Evolutionary conservation across 2,888 invertebrate species (phyloP), one percentile per base, ranked within the genome.

Genomic region (Seladonia tumulorum): DNA sequence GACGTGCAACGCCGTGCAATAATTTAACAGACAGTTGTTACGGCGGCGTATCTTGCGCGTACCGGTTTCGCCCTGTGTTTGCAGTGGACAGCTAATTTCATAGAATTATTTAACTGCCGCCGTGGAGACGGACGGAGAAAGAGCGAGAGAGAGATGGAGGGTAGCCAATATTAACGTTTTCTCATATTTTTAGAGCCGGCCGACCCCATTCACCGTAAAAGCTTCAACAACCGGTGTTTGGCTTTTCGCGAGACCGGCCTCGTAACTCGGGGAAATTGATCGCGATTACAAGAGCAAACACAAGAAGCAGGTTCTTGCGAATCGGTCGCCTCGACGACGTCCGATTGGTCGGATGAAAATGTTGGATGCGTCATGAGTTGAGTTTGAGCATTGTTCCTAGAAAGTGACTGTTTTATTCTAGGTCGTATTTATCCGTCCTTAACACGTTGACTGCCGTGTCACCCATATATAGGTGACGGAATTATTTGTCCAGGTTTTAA

Each of bases 21-120:
- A 72, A 81, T 72, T 72, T n/a, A 78, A 71, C 70, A 25, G 42
- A 25, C 71, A 53, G n/a, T 49, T 25, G 60, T 47, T 63, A 49
- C 71, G 49, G 25, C 39, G 22, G 25, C 35, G 42, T 25, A 39
- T 63, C 29, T 63, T 35, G 63, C 16, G 25, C 25, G 25, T 14
- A 60, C 60, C 25, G 25, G 25, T 60, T 25, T 60, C 8, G 14
- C 25, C 1, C 25, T 53, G 53, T 60, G 60, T 60, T 25, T 60
- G 60, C 60, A 60, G 25, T n/a, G 60, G 60, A 60, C 60, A 60
- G 60, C 25, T 60, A 60, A 60, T 60, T 60, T 60, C 25, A 25
- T 25, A 25, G 60, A 60, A 60, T 60, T 60, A 60, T 60, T 60
- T 60, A 60, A 60, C 14, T 60, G 60, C 60, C 60, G 25, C 14